These are phyloP conservation scores for Myotis planiceps DNA, from an alignment of 2,797 vertebrate species.

Conservation along the genomic window DNA sequence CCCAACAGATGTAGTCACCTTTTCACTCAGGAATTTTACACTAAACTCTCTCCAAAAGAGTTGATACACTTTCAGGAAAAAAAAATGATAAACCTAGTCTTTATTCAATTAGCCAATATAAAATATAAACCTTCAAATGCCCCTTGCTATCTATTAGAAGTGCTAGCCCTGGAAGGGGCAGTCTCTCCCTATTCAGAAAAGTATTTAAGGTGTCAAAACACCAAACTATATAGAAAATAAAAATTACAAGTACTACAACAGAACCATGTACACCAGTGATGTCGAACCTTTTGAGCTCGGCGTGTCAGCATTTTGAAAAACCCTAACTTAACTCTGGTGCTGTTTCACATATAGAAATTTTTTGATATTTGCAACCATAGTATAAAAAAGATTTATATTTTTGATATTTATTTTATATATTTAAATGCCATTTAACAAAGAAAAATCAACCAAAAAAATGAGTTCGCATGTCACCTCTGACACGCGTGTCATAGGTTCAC, in stretches of 20 bases:
- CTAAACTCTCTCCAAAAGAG: not conserved
- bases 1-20: not conserved
- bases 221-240: not conserved
- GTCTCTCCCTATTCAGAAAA: not conserved
- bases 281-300: too few species aligned
- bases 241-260: not conserved
- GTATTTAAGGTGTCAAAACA: not conserved
- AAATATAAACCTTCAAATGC: slow-evolving; percentile 41
- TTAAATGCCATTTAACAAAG: too few species aligned
- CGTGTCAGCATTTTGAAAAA: too few species aligned
- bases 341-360: too few species aligned
- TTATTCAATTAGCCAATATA: slow-evolving; percentile 13
- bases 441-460: too few species aligned
- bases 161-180: not conserved
- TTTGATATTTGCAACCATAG: too few species aligned
- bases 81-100: not conserved
- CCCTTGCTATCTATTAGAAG: not conserved
- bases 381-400: too few species aligned
- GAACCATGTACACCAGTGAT: not conserved
- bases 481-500: too few species aligned
- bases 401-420: too few species aligned
- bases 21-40: slow-evolving; percentile 5
- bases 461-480: too few species aligned
- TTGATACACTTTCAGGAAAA: not conserved
- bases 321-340: too few species aligned